phyloP scores from a whole-genome alignment of 2,113 vertebrate genomes.

The Corynorhinus townsendii region DNA sequence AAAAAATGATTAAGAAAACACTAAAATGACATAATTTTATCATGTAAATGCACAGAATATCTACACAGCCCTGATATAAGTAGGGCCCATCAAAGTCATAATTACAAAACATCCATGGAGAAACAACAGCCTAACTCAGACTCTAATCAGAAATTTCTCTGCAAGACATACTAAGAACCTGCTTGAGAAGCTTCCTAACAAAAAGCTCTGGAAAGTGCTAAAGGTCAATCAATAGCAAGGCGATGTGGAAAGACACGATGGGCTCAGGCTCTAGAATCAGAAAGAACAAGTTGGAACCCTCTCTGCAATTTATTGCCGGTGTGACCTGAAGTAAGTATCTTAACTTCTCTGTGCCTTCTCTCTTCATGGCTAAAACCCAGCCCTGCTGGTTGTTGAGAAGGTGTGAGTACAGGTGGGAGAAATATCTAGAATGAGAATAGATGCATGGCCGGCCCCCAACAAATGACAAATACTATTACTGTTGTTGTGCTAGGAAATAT shows the following conservation, averaged over 20 bases:
- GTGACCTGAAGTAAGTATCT: not conserved
- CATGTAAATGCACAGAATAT: not conserved
- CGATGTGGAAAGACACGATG: rapidly evolving
- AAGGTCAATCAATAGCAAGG: not conserved
- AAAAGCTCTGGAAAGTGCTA: not conserved
- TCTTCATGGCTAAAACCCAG: not conserved
- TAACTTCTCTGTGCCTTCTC: not conserved
- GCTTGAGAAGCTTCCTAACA: not conserved
- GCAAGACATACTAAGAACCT: not conserved
- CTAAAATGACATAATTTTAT: not conserved
- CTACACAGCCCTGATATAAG: not conserved
- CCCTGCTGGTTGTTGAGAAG: not conserved
- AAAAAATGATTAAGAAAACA: not conserved
- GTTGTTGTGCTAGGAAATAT: not conserved
- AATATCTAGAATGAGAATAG: not conserved
- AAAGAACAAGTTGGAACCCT: not conserved
- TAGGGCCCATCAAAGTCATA: not conserved
- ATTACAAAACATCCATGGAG: not conserved
- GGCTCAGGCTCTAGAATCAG: not conserved
- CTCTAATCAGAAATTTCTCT: not conserved
- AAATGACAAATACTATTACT: not conserved
- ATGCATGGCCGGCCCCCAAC: not conserved
- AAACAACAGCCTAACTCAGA: not conserved
- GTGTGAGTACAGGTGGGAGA: not conserved
- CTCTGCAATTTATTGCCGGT: not conserved